Base-by-base conservation (phyloP, 1,140 invertebrate species). In the Apis laboriosa region DNA sequence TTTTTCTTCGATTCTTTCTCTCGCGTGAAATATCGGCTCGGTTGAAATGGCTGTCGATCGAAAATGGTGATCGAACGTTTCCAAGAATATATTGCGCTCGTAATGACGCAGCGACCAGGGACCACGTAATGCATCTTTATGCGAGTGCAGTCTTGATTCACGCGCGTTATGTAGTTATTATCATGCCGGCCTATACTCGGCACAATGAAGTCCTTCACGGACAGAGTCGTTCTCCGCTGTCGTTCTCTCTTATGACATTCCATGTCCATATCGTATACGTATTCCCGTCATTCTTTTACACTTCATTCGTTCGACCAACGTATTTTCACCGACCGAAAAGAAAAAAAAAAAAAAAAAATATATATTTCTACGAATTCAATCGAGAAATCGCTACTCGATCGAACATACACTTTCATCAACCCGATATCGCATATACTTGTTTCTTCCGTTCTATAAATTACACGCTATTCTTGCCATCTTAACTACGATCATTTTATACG, bases 51-150 rank as follows among this genome's bases (percentile, higher is more conserved):
- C 15, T 21, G 15, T 75, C 28, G 53, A n/a, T 15, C 28, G 28
- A 28, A 28, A n/a, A 51, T 60, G 9, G 11, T 34, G 43, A 66
- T 58, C 34, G 17, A 60, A 19, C 56, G 4, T 34, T 68, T 53
- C 64, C 9, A n/a, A 9, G 64, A 60, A 76, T 12, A 24, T n/a
- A 81, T 81, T 49, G 8, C 73, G 64, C 3, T 56, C 28, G 0
- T 21, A 12, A 68, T 68, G 73, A 82, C 80, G 73, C 56, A 24
- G 64, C 11, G 11, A n/a, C 24, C 24, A 43, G 53, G 17, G 13
- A 12, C 19, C 73, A 60, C 64, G 73, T 81, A 68, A 81, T 77
- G 63, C 80, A 77, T 81, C 28, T 24, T 76, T 60, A 81, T 76
- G 73, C 63, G 80, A 76, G 1, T 34, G 43, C 55, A 67, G 17